phyloP scores from a whole-genome alignment of 2,888 invertebrate genomes.

The Antheraea assamensis region DNA sequence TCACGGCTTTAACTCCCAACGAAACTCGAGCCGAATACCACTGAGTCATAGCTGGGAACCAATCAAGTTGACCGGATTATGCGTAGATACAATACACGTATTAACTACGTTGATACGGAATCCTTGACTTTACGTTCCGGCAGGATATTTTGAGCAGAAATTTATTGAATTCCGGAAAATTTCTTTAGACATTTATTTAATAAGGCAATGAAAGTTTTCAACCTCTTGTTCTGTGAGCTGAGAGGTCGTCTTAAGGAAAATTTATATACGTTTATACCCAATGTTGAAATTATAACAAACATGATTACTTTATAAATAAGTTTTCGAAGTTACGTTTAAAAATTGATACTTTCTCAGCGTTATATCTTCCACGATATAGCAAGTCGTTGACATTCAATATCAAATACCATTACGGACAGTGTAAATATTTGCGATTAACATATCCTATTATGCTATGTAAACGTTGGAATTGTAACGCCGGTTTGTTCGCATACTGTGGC shows the following conservation, averaged over 20 bases:
- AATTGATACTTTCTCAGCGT: not conserved
- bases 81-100: slow-evolving; percentile 17
- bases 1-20: slow-evolving; percentile 42
- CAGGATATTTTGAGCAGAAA: not conserved
- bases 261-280: not conserved
- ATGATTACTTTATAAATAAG: not conserved
- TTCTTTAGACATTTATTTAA: not conserved
- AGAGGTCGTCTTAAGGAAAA: not conserved
- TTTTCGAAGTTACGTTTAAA: not conserved
- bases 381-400: not conserved
- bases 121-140: not conserved
- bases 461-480: not conserved
- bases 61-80: slow-evolving; percentile 37
- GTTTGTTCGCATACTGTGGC: not conserved
- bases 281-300: not conserved
- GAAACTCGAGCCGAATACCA: slow-evolving; percentile 51
- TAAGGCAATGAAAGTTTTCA: not conserved
- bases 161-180: not conserved
- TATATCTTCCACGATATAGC: not conserved
- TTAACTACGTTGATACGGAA: not conserved
- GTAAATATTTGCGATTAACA: not conserved
- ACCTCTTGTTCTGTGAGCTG: not conserved
- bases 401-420: not conserved
- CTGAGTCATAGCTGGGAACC: slow-evolving; percentile 45
- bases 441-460: not conserved